Evolutionary conservation across 2,888 invertebrate species (phyloP), one percentile per base, ranked within the genome.

Genomic region (Coenonympha glycerion): DNA sequence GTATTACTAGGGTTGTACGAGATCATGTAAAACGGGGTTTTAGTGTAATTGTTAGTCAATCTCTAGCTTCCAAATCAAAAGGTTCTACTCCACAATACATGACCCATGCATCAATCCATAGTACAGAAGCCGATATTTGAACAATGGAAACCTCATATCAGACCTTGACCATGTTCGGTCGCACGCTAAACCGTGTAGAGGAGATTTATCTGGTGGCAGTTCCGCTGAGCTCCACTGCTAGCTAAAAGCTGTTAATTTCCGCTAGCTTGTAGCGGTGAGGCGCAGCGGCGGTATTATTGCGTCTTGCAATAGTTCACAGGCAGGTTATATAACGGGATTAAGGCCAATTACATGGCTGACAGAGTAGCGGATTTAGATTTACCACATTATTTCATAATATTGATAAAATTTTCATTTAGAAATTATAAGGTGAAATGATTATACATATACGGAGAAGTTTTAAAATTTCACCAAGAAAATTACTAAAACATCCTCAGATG

Each of bases 161-260:
- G 50, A 52, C 50, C 58, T 55, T 56, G 58, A 53, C 57, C 55
- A 49, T 37, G 45, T 52, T 48, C 34, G 51, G 41, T 49, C 44
- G 53, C 47, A 42, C 46, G 50, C 47, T 52, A 53, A 55, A 55
- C 48, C 50, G 54, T 48, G 39, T 52, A 55, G 57, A 53, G 59
- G 64, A 69, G 73, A 79, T 77, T 79, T 79, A 79, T 80, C 71
- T 68, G 60, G 64, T 58, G 61, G 62, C 57, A 69, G 71, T 75
- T 73, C 76, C 75, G 73, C 69, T 69, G 60, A 62, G 63, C 68
- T 68, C 59, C 60, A 56, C 62, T 61, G 49, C 53, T 37, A 66
- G 68, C 76, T 75, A 71, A 75, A 69, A 75, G 78, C 79, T 79
- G 80, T 84, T 86, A 84, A 85, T 86, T 86, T 86, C 85, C 85